These are phyloP conservation scores for Paguma larvata DNA, from an alignment of 2,797 vertebrate species.

Conservation along the genomic window DNA sequence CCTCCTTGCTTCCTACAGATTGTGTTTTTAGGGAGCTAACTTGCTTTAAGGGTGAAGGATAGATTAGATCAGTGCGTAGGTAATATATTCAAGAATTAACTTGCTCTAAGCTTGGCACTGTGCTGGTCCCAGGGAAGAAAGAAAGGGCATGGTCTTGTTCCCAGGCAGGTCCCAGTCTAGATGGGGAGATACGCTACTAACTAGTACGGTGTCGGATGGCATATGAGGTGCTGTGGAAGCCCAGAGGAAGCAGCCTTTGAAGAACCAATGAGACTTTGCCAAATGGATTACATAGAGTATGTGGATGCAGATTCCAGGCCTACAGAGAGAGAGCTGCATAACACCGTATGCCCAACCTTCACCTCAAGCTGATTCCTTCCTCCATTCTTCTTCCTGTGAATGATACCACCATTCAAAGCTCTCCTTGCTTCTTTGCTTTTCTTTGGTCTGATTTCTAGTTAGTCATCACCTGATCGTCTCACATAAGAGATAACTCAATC, in stretches of 20 bases:
- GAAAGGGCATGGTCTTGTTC: neutral
- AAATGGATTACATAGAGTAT: too few species aligned
- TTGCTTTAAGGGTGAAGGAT: neutral
- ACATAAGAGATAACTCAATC: neutral
- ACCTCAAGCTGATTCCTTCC: constrained; percentile 8
- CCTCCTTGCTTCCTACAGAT: neutral
- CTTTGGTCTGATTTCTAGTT: neutral
- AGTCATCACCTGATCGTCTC: neutral
- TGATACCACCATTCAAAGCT: neutral
- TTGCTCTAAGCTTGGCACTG: neutral
- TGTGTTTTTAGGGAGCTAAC: neutral
- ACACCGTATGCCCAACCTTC: neutral
- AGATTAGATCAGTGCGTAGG: neutral
- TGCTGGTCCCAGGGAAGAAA: neutral
- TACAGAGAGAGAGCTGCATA: too few species aligned
- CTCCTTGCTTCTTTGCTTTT: constrained; percentile 18
- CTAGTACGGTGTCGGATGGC: neutral
- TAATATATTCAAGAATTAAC: neutral
- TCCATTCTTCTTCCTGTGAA: neutral
- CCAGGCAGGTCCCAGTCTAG: neutral
- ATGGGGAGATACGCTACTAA: neutral
- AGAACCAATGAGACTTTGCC: neutral
- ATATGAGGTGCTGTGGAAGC: neutral
- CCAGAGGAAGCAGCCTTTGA: neutral
- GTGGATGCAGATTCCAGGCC: too few species aligned